phyloP scores from a whole-genome alignment of 2,888 invertebrate species.

The Platycheirus albimanus region DNA sequence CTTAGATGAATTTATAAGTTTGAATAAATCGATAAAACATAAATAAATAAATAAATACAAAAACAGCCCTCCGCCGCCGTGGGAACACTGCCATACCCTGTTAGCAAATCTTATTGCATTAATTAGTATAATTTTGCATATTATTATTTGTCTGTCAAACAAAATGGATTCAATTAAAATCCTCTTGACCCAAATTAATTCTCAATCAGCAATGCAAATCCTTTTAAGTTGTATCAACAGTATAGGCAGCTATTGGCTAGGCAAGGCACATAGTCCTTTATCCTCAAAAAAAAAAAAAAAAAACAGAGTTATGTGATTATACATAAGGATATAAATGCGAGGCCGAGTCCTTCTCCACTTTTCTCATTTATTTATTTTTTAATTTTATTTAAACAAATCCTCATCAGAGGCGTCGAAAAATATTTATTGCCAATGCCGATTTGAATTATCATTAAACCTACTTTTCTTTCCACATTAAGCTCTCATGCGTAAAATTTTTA shows the following conservation, averaged over 20 bases:
- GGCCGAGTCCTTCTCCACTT: no score
- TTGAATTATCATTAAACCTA: slow-evolving; percentile 34
- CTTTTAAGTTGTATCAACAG: slow-evolving; percentile 9
- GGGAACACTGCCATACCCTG: no score
- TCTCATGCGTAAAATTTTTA: slow-evolving; percentile 34
- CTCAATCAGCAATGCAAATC: slow-evolving; percentile 41
- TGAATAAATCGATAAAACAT: no score
- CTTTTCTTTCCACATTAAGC: slow-evolving; percentile 4
- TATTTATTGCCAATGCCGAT: slow-evolving; percentile 38
- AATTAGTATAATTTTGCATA: slow-evolving; percentile 22
- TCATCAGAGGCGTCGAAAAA: slow-evolving; percentile 21
- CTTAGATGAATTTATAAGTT: no score
- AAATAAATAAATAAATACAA: no score
- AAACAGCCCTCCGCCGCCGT: no score
- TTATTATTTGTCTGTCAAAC: slow-evolving; percentile 8
- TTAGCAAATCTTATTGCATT: background rate
- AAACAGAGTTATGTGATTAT: slow-evolving; percentile 9
- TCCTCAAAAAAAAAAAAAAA: background rate
- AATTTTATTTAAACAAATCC: slow-evolving; percentile 50
- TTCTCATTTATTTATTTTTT: no score
- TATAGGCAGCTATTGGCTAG: no score
- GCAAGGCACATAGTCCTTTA: background rate
- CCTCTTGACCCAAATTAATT: slow-evolving; percentile 55
- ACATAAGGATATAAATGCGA: no score
- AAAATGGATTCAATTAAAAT: slow-evolving; percentile 45